Conservation (phyloP, 2,113 vertebrate genomes). For the Melanerpes formicivorus region DNA sequence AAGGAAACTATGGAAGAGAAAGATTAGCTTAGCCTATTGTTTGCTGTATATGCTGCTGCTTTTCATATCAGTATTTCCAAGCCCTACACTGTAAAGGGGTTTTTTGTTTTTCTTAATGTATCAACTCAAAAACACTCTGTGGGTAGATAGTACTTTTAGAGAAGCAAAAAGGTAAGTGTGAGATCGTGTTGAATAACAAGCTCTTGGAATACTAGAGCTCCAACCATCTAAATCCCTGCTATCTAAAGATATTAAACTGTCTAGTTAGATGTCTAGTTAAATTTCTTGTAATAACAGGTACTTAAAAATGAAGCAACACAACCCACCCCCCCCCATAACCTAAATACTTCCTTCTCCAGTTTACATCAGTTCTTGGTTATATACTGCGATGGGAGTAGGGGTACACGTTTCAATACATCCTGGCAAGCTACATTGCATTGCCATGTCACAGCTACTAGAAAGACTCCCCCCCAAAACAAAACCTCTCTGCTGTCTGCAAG, state of each 20-base stretch:
- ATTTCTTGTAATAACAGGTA: not conserved
- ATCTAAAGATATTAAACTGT: not conserved
- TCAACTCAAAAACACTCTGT: not conserved
- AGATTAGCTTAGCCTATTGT: not conserved
- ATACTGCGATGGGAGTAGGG: rapidly evolving
- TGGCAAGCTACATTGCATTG: not conserved
- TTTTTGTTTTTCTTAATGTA: not conserved
- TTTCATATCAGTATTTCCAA: not conserved
- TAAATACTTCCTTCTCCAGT: not conserved
- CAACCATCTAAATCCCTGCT: not conserved
- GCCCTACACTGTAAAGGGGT: not conserved
- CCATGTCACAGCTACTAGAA: not conserved
- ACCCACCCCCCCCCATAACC: not conserved
- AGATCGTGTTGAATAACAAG: not conserved
- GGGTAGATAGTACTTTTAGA: not conserved
- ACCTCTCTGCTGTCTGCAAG: not conserved
- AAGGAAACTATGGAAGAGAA: not conserved
- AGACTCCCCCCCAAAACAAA: not conserved
- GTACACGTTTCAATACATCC: rapidly evolving
- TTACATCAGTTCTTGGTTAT: not conserved
- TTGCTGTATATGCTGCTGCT: not conserved
- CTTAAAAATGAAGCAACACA: not conserved
- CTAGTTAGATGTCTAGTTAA: not conserved
- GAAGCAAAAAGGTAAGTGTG: not conserved
- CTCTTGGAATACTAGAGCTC: not conserved